Conservation (phyloP, 2,113 vertebrate species). For the Sorex fumeus region DNA sequence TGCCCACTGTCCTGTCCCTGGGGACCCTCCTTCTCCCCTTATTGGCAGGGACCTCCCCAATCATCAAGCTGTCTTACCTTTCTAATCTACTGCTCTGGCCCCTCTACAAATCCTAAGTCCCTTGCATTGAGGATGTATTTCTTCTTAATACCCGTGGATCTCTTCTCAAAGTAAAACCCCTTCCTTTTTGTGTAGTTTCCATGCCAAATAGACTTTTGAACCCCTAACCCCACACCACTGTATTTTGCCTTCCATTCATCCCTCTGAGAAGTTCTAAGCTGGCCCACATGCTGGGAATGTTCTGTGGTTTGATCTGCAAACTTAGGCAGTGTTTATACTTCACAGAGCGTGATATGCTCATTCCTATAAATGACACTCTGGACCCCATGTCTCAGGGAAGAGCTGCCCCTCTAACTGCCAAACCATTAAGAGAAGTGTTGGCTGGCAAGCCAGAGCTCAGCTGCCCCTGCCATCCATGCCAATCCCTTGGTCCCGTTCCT, state of each 20-base stretch:
- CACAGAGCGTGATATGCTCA: too few relatives aligned
- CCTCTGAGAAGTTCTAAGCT: neutral
- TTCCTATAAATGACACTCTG: neutral
- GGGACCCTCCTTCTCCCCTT: neutral
- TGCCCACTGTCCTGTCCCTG: too few relatives aligned
- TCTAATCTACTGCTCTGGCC: neutral
- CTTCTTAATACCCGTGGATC: neutral
- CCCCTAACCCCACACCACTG: neutral
- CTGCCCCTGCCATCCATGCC: neutral
- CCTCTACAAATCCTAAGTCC: neutral
- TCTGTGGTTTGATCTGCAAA: too few relatives aligned
- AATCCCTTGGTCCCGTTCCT: too few relatives aligned
- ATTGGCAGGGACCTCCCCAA: neutral
- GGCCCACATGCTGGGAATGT: too few relatives aligned
- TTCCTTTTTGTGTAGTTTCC: slow-evolving; percentile 6
- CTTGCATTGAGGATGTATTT: neutral
- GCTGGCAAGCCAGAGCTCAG: neutral
- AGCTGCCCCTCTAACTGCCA: neutral
- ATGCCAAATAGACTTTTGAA: slow-evolving; percentile 35
- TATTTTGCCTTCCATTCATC: slow-evolving; percentile 4
- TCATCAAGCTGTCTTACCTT: neutral
- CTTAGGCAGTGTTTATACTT: too few relatives aligned
- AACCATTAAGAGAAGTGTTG: neutral
- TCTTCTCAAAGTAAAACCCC: neutral
- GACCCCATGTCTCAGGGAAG: neutral